These are phyloP conservation scores for Diglossa cyanea DNA, from an alignment of 2,797 vertebrate species.

Conservation along the genomic window DNA sequence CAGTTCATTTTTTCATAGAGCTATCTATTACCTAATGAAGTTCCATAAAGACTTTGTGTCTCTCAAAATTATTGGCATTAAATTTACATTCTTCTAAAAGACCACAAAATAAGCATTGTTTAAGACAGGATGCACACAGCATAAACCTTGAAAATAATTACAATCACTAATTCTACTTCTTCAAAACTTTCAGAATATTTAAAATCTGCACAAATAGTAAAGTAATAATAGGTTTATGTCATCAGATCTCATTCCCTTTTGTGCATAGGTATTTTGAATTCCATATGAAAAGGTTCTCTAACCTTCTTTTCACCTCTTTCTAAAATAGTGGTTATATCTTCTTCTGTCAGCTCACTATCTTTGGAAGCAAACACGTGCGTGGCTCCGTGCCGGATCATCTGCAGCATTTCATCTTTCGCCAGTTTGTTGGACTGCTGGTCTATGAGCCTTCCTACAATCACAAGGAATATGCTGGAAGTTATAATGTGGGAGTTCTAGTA, in stretches of 20 bases:
- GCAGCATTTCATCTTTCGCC: constrained; percentile 88
- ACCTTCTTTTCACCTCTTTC: constrained; percentile 90
- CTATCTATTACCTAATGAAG: neutral
- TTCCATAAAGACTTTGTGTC: neutral
- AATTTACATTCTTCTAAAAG: neutral
- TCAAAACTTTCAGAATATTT: neutral
- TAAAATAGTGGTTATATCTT: constrained; percentile 84
- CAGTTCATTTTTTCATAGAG: neutral
- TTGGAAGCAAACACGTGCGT: constrained; percentile 88
- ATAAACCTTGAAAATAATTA: neutral
- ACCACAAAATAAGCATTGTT: neutral
- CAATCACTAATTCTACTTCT: neutral
- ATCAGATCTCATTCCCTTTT: neutral
- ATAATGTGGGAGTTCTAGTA: neutral
- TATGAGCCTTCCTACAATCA: constrained; percentile 81
- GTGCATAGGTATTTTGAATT: neutral
- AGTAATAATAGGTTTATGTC: neutral
- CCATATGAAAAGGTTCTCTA: neutral
- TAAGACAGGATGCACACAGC: neutral
- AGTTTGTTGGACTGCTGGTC: constrained; percentile 88
- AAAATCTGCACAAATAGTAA: neutral
- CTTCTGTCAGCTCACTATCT: constrained; percentile 86
- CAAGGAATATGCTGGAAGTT: neutral
- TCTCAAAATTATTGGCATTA: neutral
- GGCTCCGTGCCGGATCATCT: constrained; percentile 88